Base-by-base conservation (phyloP, 2,797 vertebrate species). In the Coccyzus lansbergi region DNA sequence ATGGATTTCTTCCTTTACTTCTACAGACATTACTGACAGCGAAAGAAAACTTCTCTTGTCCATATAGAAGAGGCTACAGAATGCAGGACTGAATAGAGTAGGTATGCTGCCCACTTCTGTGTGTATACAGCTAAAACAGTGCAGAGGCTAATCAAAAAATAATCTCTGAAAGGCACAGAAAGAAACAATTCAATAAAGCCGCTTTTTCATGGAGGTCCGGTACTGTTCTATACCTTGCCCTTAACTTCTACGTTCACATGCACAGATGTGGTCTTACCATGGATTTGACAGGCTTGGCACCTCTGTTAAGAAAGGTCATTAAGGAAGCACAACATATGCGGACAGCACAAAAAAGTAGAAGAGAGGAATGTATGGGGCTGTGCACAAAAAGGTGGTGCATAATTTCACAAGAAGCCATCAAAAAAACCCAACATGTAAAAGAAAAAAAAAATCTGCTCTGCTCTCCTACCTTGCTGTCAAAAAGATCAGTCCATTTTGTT, bases 401-500 rank as follows among this genome's bases (percentile, higher is more conserved):
- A 70, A 72, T 67, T 72, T 33, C 29, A 67, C 21, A n/a, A 72
- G 52, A 79, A 89, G 67, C 9, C 42, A 64, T 24, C 22, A 29
- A 83, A 91, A 71, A 77, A 76, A 38, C 38, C 11, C 51, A 82
- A 28, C 62, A 90, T n/a, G 74, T 74, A 82, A 63, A 26, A 53
- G 18, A 58, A 22, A 49, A 49, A 38, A 14, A 49, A 38, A 33
- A 3, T 15, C 58, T 77, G 38, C 38, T 82, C 56, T 81, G 25
- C n/a, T 59, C 42, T 77, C 53, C 78, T 96, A 99, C 99, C 98
- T 99, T 99, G 49, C 98, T 98, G 95, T 99, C 99, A 21, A 98
- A 99, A 46, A 99, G 98, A 91, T 99, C 99, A 2, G 98, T 98
- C 99, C 99, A 99, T 96, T 99, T 99, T 92, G 99, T 99, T 78